phyloP scores from a whole-genome alignment of 2,888 invertebrate species.

The Exocentrus adspersus region DNA sequence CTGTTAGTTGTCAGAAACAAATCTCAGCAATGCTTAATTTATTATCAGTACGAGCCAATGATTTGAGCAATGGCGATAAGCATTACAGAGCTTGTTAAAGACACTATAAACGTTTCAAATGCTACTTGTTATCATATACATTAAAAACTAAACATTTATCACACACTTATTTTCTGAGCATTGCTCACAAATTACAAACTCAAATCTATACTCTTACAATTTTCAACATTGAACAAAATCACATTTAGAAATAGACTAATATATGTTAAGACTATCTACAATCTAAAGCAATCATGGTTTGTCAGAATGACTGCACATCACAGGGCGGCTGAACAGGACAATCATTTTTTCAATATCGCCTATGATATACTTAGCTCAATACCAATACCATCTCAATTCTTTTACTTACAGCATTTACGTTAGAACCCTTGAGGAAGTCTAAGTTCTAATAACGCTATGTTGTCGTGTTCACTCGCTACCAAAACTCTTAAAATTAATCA shows the following conservation, averaged over 20 bases:
- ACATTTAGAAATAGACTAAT: conserved; percentile 60
- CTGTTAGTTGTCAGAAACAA: conserved; percentile 29
- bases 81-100: conserved; percentile 36
- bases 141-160: conserved; percentile 49
- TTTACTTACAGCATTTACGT: conserved; percentile 13
- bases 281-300: conserved; percentile 52
- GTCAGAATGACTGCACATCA: conserved; percentile 55
- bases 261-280: conserved; percentile 55
- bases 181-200: conserved; percentile 56
- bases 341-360: conserved; percentile 46
- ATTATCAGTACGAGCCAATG: conserved; percentile 50
- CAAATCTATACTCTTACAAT: conserved; percentile 61
- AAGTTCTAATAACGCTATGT: conserved; percentile 45
- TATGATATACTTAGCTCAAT: too few species aligned
- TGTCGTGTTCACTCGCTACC: conserved; percentile 65
- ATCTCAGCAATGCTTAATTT: conserved; percentile 36
- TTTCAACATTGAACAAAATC: conserved; percentile 61
- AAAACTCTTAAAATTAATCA: conserved; percentile 55
- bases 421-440: conserved; percentile 14
- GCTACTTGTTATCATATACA: conserved; percentile 42
- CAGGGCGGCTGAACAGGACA: conserved; percentile 65
- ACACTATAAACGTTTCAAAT: conserved; percentile 32
- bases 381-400: conserved; percentile 29
- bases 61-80: conserved; percentile 34
- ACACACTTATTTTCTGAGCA: conserved; percentile 54